Conservation (phyloP, 30 jellyfish, hydroid and myxozoan genomes). For the Chrysaora quinquecirrha region DNA sequence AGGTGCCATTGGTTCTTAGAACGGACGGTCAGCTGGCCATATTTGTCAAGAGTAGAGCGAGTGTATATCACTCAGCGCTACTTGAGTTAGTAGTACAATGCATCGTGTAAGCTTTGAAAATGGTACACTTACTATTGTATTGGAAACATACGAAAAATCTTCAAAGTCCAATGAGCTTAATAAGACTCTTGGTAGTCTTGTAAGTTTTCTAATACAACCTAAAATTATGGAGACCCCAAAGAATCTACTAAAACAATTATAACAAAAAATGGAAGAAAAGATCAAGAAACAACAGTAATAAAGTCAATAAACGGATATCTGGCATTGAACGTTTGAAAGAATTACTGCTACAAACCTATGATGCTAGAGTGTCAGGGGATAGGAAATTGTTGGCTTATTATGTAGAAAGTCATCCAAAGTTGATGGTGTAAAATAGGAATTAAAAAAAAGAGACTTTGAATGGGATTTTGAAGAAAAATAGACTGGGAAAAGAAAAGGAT, state of each 20-base stretch:
- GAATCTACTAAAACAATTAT: neutral
- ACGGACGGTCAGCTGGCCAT: slow-evolving; percentile 1
- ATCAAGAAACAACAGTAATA: neutral
- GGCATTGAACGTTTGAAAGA: neutral
- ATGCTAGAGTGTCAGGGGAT: neutral
- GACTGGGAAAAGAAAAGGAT: no score
- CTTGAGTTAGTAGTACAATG: neutral
- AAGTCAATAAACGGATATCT: neutral
- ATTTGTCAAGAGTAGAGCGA: neutral
- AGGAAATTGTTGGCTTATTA: neutral
- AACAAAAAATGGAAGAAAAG: neutral
- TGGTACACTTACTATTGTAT: neutral
- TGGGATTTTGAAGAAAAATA: no score
- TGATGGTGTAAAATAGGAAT: neutral
- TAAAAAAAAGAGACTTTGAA: no score
- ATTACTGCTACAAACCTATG: neutral
- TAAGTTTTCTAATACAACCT: neutral
- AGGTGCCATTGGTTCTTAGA: neutral
- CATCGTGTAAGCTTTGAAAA: neutral
- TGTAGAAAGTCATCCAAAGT: neutral
- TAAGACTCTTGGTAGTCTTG: neutral
- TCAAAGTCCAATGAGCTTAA: neutral
- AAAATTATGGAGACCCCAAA: slow-evolving; percentile 1
- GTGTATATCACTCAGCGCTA: neutral
- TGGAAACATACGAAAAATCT: neutral